Evolutionary conservation across 1,140 invertebrate species (phyloP).

Genomic region (Conus betulinus): DNA sequence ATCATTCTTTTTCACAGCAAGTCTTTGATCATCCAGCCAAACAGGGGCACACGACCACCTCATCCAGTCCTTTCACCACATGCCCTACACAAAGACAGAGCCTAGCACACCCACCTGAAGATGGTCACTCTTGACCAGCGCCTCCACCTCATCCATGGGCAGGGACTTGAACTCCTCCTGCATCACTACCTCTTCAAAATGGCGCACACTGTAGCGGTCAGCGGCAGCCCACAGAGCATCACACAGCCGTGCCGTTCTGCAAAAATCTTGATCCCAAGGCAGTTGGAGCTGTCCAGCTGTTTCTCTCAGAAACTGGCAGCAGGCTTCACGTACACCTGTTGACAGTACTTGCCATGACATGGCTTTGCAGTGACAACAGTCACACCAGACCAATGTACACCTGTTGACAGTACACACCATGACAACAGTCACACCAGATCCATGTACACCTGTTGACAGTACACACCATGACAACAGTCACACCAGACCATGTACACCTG

Average conservation of each 20-base stretch:
- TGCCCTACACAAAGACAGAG: not conserved
- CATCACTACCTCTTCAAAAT: constrained; percentile 69
- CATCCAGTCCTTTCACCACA: not conserved
- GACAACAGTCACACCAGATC: no score
- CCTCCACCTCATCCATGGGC: constrained; percentile 65
- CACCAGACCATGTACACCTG: no score
- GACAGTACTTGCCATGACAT: no score
- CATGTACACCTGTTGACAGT: no score
- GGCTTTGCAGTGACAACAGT: no score
- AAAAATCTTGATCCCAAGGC: constrained; percentile 76
- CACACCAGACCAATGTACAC: no score
- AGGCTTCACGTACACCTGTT: constrained; percentile 74
- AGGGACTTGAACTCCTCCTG: constrained; percentile 72
- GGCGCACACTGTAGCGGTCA: constrained; percentile 63
- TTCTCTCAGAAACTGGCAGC: constrained; percentile 71
- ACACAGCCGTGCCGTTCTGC: constrained; percentile 71
- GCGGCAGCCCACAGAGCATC: constrained; percentile 59
- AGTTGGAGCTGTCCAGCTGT: constrained; percentile 70
- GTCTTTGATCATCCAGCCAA: no score
- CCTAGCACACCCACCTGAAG: constrained; percentile 62
- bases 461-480: no score
- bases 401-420: no score
- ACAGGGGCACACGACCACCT: no score
- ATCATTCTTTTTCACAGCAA: no score
- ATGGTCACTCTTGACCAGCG: constrained; percentile 69